Evolutionary conservation across 1,140 invertebrate genomes (phyloP), one percentile per base, ranked within the genome.

Genomic region (Papilio polytes): DNA sequence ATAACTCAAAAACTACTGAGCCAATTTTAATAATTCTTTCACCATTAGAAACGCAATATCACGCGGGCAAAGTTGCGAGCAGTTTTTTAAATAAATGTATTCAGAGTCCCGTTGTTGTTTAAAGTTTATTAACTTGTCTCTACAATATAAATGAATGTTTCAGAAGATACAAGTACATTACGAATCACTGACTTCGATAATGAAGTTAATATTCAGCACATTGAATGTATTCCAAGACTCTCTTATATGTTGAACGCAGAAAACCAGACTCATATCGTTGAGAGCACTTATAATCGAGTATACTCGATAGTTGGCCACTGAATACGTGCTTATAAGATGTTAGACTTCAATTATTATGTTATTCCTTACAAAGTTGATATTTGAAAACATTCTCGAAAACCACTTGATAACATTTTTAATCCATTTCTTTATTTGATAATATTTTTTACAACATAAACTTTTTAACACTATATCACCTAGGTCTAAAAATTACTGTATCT

Each of bases 221-320:
- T 70, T 13, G 12, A 70, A 15, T 31, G 8, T 13, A 31, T 31
- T 70, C 63, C 13, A 36, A 70, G 13, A 70, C 26, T 31, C 63
- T 70, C 20, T 22, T 63, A 20, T 70, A 4, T 31, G 63, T 70
- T 66, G 22, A 66, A 66, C 12, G 63, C 6, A 15, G 26, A 15
- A 31, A 31, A 70, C 63, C 31, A 36, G 63, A 70, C 26, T 31
- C 26, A 9, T 70, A 31, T 70, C 63, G 63, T 18, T 31, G 15
- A 70, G 26, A 70, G 26, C 63, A 31, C 63, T 70, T 15, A 31
- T 36, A 31, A 70, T 31, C 12, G 13, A 70, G 26, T 31, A 36
- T 70, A 26, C 26, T 15, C 63, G 63, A 70, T 26, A 31, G 22
- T 31, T 70, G 63, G 63, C 63, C 12, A 70, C 63, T 70, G 63